Base-by-base conservation (phyloP, 2,888 invertebrate genomes). In the Cabera pusaria region DNA sequence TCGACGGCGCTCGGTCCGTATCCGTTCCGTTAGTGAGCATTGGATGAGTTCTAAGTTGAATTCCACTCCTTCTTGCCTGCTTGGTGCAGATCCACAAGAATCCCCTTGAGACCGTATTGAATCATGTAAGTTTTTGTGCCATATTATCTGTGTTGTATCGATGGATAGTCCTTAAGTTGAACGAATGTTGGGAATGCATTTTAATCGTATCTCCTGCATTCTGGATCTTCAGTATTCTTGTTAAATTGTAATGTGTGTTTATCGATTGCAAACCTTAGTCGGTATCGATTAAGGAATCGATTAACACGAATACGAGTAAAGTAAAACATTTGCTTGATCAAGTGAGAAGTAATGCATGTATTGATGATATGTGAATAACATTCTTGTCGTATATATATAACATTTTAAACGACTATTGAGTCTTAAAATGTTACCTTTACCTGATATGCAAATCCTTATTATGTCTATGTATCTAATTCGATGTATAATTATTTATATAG, bases 41-140 rank as follows among this genome's bases (percentile, higher is more conserved):
- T 31, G 23, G 5, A 34, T 40, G 23, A 28, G 40, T 34, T 40
- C 40, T 40, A 40, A 40, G 40, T 40, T 40, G 28, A 40, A 24
- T 40, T 34, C 28, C 40, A 34, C 40, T 34, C 33, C 40, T 40
- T 40, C 12, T 40, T 40, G 40, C 40, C 16, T 40, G 40, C 40
- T 40, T 17, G 40, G 40, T 22, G 40, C 40, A 40, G 40, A 34
- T 20, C 24, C 12, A 9, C 40, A 40, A 24, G 33, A 40, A 40
- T 20, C 40, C 40, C 40, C 33, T 40, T 11, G 28, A 40, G 40
- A 40, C 19, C 40, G 40, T 40, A 40, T 40, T 40, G 33, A 40
- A 20, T 40, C 40, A 40, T 40, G 40, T 40, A 40, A 40, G 40
- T 40, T 40, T 14, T 40, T 25, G 23, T 17, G 10, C 33, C 22